A percentile compares a stretch with the other conserved stretches of the same genome.
Evolutionary conservation across 2,888 invertebrate species (phyloP).

Genomic region (Cyclophora albipunctata): DNA sequence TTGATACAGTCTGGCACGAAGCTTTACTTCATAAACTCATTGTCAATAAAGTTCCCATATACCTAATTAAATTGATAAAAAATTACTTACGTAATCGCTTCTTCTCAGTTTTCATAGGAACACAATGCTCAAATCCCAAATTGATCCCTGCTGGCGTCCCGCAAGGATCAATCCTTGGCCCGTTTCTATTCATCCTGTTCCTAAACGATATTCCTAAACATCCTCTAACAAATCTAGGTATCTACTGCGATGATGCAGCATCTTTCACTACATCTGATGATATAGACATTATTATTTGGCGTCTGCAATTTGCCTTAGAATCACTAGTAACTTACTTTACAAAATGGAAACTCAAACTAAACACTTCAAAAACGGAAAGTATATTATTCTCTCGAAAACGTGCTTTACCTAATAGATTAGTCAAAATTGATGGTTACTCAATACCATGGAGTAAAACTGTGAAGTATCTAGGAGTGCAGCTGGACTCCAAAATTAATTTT

Average conservation of each 20-base stretch:
- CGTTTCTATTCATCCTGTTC: constrained; percentile 1
- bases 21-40: not conserved
- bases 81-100: not conserved
- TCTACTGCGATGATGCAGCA: constrained; percentile 1
- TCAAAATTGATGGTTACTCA: not conserved
- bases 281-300: not conserved
- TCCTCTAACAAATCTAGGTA: not conserved
- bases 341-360: constrained; percentile 1
- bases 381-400: constrained; percentile 3
- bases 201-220: constrained; percentile 6
- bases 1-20: constrained; percentile 1
- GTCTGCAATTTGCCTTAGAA: constrained; percentile 1
- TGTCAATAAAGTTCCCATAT: not conserved
- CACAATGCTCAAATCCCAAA: not conserved
- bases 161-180: constrained; percentile 8
- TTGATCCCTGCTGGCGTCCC: constrained; percentile 1
- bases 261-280: constrained; percentile 1
- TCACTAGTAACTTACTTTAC: not conserved
- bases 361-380: constrained; percentile 1
- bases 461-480: not conserved
- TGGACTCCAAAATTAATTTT: constrained; percentile 1
- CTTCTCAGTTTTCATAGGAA: not conserved
- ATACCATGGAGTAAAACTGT: constrained; percentile 3
- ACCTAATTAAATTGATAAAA: not conserved
- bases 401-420: not conserved